phyloP scores from a whole-genome alignment of 2,113 vertebrate genomes.

The Budorcas taxicolor region DNA sequence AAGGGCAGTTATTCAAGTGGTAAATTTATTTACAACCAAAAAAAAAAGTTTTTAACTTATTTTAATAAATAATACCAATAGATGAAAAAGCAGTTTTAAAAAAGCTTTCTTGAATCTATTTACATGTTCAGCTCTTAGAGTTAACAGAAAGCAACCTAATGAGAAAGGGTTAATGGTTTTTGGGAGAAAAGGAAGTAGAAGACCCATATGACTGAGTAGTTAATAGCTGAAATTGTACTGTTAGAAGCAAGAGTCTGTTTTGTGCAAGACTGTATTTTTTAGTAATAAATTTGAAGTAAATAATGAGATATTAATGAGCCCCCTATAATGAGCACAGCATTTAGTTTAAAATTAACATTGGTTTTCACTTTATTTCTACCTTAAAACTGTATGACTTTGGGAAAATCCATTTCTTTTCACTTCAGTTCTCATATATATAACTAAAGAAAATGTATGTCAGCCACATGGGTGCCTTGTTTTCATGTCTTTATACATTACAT shows the following conservation, averaged over 20 bases:
- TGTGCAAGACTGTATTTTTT: neutral
- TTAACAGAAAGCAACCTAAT: neutral
- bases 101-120: neutral
- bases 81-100: neutral
- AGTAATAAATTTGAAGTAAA: neutral
- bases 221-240: neutral
- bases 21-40: slow-evolving; percentile 48
- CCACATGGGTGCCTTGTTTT: neutral
- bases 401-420: neutral
- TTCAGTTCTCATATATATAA: neutral
- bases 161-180: neutral
- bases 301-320: neutral
- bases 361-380: neutral
- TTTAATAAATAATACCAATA: neutral
- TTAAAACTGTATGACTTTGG: neutral
- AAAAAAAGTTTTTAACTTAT: neutral
- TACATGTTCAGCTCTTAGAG: neutral
- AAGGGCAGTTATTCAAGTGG: slow-evolving; percentile 63
- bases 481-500: neutral
- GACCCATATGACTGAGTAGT: neutral
- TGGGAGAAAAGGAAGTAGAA: neutral
- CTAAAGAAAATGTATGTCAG: neutral
- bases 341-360: neutral
- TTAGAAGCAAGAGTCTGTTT: neutral
- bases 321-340: neutral